Base-by-base conservation (phyloP, 2,113 vertebrate genomes). In the Onychostoma macrolepis region DNA sequence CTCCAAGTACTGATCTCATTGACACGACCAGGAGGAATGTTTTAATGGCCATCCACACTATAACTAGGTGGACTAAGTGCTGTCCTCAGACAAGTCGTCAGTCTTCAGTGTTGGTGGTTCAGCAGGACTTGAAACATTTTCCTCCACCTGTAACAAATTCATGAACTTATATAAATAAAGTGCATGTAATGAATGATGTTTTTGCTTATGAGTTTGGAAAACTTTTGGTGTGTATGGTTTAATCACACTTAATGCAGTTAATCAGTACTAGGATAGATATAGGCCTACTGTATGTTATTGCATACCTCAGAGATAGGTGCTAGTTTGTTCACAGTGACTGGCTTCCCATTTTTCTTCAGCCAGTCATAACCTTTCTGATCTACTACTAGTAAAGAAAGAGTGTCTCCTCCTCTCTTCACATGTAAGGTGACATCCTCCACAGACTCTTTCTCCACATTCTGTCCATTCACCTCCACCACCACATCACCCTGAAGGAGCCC, bases 391-490 rank as follows among this genome's bases (percentile, higher is more conserved):
- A 95, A 86, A 50, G 88, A 90, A 53, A 94, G 88, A 85, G 50
- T 56, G 6, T 9, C 6, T 21, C 93, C 90, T 0, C 89, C 93
- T 65, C 93, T 91, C 24, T 93, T 90, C 71, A 96, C 89, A 28
- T 94, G 88, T 85, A 89, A 38, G 6, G 94, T 93, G 72, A 93
- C 93, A 13, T 95, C 93, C 43, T 93, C 92, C 83, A 95, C 85
- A 85, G 30, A 76, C 85, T 94, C 90, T 19, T 92, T 88, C 33
- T 92, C 93, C 87, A 96, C 92, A 63, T 95, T 93, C 83, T 89
- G 80, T 80, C 96, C 95, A 2, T 96, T 97, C 61, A 96, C 92
- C 84, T 96, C 95, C 33, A 96, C 87, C 77, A 96, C 63, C 30
- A 93, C 77, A 5, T 97, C 96, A 80, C 95, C 95, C 9, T 81